Conservation (phyloP, 1,140 invertebrate species). For the Neodiprion pinetum region DNA sequence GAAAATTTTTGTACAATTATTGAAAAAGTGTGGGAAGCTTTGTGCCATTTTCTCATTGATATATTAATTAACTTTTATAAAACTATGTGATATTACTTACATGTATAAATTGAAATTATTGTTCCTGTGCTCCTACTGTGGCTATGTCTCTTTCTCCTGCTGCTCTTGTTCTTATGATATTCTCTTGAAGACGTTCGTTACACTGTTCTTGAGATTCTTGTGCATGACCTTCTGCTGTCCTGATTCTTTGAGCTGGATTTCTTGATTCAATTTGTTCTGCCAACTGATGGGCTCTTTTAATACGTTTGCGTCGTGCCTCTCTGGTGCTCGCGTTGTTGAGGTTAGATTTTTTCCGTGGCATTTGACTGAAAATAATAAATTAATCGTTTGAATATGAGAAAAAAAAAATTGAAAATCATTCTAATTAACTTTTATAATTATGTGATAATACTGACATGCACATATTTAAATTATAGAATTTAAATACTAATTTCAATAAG, state of each 20-base stretch:
- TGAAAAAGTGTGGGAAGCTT: too few species aligned
- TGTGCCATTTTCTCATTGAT: too few species aligned
- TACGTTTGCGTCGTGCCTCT: slow-evolving; percentile 38
- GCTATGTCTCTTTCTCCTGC: slow-evolving; percentile 19
- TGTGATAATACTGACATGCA: too few species aligned
- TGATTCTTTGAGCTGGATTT: slow-evolving; percentile 28
- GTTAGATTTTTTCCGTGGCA: slow-evolving; percentile 42
- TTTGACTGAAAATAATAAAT: slow-evolving; percentile 28
- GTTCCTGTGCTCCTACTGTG: slow-evolving; percentile 9
- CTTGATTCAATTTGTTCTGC: slow-evolving; percentile 37
- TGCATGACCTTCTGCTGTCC: slow-evolving; percentile 40
- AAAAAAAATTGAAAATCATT: background rate
- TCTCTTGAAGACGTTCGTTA: slow-evolving; percentile 40
- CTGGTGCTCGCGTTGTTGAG: slow-evolving; percentile 38
- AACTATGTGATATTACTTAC: too few species aligned
- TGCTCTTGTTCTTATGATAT: slow-evolving; percentile 40
- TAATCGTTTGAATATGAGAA: slow-evolving; percentile 8
- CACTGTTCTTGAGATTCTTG: background rate
- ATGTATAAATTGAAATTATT: background rate
- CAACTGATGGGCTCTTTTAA: slow-evolving; percentile 38
- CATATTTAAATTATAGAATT: too few species aligned
- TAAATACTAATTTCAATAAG: too few species aligned
- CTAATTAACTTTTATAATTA: too few species aligned
- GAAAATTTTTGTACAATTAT: too few species aligned
- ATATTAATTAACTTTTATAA: too few species aligned